These are phyloP conservation scores for Dasysyrphus albostriatus DNA, from an alignment of 2,888 invertebrate species.

Conservation along the genomic window DNA sequence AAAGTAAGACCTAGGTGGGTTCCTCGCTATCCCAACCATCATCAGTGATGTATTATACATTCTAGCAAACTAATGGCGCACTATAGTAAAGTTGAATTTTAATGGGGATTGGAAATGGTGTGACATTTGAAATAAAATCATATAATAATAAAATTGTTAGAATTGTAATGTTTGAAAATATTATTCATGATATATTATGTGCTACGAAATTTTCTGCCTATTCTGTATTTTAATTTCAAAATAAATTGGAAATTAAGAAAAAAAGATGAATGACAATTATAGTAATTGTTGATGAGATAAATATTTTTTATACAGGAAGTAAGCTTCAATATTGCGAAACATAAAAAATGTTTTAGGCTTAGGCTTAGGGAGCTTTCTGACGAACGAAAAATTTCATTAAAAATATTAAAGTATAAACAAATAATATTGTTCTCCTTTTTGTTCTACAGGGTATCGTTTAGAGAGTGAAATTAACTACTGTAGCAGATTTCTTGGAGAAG, in stretches of 20 bases:
- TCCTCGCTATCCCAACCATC: not conserved
- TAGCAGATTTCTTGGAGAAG: too few relatives aligned
- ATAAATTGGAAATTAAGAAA: not conserved
- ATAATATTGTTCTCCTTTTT: too few relatives aligned
- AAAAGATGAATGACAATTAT: not conserved
- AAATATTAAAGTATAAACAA: too few relatives aligned
- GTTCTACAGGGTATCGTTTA: too few relatives aligned
- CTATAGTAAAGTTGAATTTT: not conserved
- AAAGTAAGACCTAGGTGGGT: slow-evolving; percentile 10
- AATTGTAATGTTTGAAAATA: not conserved
- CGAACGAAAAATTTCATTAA: too few relatives aligned
- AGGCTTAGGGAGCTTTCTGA: too few relatives aligned
- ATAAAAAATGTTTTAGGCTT: not conserved
- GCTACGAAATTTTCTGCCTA: not conserved
- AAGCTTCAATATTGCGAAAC: too few relatives aligned
- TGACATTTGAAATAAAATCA: slow-evolving; percentile 58
- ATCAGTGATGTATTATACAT: slow-evolving; percentile 51
- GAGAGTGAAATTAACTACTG: too few relatives aligned
- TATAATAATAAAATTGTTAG: not conserved
- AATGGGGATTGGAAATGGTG: slow-evolving; percentile 39
- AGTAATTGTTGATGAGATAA: not conserved
- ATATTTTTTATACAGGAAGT: not conserved
- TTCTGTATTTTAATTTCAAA: not conserved
- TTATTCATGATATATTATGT: not conserved
- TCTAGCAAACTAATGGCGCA: slow-evolving; percentile 12